These are phyloP conservation scores for Arrhamphus sclerolepis DNA, from an alignment of 2,797 vertebrate species.

Conservation along the genomic window DNA sequence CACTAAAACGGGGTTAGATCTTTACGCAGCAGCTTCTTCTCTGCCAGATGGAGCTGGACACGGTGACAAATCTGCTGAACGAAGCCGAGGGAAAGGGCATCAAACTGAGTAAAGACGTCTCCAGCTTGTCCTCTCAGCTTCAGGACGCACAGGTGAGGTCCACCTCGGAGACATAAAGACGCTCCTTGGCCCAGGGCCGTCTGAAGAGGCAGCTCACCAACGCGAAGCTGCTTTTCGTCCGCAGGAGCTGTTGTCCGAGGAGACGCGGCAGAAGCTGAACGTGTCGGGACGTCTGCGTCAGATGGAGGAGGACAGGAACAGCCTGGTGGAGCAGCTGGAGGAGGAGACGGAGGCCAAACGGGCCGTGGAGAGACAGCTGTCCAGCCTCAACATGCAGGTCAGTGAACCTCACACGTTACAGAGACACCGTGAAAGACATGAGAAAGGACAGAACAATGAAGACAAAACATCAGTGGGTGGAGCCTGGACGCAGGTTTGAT, in stretches of 20 bases:
- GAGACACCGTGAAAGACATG: too few relatives aligned
- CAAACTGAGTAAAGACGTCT: slow-evolving; percentile 92
- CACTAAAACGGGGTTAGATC: too few relatives aligned
- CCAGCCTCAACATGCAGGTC: slow-evolving; percentile 92
- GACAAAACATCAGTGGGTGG: too few relatives aligned
- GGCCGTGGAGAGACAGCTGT: slow-evolving; percentile 89
- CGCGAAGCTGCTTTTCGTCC: background rate
- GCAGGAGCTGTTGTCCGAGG: slow-evolving; percentile 95
- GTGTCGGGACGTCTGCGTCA: slow-evolving; percentile 92
- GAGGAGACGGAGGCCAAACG: slow-evolving; percentile 92
- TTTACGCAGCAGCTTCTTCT: background rate
- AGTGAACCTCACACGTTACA: too few relatives aligned
- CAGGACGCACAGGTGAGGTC: slow-evolving; percentile 89
- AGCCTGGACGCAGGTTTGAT: too few relatives aligned
- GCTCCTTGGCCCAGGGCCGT: too few relatives aligned
- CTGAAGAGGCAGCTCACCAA: too few relatives aligned
- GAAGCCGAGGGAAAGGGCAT: slow-evolving; percentile 93
- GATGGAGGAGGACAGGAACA: slow-evolving; percentile 89
- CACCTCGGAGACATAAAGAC: background rate
- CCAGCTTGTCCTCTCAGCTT: slow-evolving; percentile 89
- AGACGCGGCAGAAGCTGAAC: slow-evolving; percentile 92
- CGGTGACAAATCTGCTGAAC: slow-evolving; percentile 83
- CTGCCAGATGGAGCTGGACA: slow-evolving; percentile 88
- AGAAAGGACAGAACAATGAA: too few relatives aligned
- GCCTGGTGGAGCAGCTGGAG: slow-evolving; percentile 92